Base-by-base conservation (phyloP, 1,140 invertebrate species). In the Procambarus clarkii region DNA sequence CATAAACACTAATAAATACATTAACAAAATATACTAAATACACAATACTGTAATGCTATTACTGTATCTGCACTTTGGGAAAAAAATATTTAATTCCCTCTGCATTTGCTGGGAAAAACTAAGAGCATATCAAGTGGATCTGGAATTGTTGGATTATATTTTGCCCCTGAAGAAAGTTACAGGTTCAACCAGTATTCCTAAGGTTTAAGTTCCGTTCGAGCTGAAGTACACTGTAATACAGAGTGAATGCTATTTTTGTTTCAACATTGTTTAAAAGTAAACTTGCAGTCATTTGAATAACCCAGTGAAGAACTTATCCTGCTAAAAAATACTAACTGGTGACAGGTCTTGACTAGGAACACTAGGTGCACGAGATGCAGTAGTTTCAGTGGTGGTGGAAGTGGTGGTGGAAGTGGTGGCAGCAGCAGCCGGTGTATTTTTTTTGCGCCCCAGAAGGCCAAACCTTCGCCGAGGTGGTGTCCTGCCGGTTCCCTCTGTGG, bases 261-360 rank as follows among this genome's bases (percentile, higher is more conserved):
- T 46, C n/a, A 64, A 79, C 34, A 48, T 4, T 69, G 3, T 82
- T 69, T 81, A n/a, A 46, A 80, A 48, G 45, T 46, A 76, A 60
- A 45, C 54, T 54, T 58, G 24, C 69, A 71, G n/a, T 46, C 54
- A 71, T 74, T 60, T 24, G 21, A 88, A 54, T 45, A 71, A 64
- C 0, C 48, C 7, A 58, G 60, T 46, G 46, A 81, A 84, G 50
- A 71, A 77, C 48, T 24, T 34, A 69, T 81, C 87, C 78, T 81
- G 78, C 46, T 45, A 50, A 7, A 81, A n/a, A 81, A 64, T 88
- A 88, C 87, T 88, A 88, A 88, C 87, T 54, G 79, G 78, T 44
- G 87, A 48, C 1, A 76, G 69, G 24, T 81, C 58, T 46, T 88
- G 50, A 86, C 69, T 60, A 21, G 50, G 74, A 2, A 13, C 45